phyloP scores from a whole-genome alignment of 2,888 invertebrate genomes.

The Alloscopus bannaensis region DNA sequence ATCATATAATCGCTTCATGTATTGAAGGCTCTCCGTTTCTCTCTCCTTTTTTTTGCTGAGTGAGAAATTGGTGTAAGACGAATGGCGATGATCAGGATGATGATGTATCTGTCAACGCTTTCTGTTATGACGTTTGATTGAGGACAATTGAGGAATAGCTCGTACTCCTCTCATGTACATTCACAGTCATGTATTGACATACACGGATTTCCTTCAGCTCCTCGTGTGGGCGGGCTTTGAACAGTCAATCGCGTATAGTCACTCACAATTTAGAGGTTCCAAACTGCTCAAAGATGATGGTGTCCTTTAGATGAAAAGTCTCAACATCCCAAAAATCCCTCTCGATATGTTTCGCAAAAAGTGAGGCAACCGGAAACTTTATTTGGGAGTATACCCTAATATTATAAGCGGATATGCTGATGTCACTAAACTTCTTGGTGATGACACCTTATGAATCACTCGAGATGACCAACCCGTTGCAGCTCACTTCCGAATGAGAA shows the following conservation, averaged over 20 bases:
- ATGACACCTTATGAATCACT: no score
- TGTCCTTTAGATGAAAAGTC: no score
- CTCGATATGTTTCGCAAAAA: no score
- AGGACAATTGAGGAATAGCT: constrained; percentile 47
- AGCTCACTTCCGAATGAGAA: no score
- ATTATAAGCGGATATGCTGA: no score
- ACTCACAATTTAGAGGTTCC: constrained; percentile 5
- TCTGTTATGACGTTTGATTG: constrained; percentile 60
- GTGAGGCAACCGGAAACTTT: no score
- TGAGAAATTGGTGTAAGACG: constrained; percentile 59
- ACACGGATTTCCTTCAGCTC: no score
- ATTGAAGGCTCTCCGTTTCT: background rate
- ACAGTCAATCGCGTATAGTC: constrained; percentile 37
- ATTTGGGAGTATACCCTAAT: no score
- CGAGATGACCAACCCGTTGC: no score
- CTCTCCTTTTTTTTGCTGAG: constrained; percentile 38
- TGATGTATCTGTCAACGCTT: constrained; percentile 63
- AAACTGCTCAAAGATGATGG: constrained; percentile 8
- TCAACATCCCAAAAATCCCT: no score
- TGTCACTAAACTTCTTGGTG: no score
- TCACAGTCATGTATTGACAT: background rate
- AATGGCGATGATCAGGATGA: constrained; percentile 48
- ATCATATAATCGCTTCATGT: background rate
- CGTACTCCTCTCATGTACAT: background rate
- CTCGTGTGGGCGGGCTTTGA: constrained; percentile 43